Base-by-base conservation (phyloP, 2,113 vertebrate species). In the Leptobrachium ailaonicum region DNA sequence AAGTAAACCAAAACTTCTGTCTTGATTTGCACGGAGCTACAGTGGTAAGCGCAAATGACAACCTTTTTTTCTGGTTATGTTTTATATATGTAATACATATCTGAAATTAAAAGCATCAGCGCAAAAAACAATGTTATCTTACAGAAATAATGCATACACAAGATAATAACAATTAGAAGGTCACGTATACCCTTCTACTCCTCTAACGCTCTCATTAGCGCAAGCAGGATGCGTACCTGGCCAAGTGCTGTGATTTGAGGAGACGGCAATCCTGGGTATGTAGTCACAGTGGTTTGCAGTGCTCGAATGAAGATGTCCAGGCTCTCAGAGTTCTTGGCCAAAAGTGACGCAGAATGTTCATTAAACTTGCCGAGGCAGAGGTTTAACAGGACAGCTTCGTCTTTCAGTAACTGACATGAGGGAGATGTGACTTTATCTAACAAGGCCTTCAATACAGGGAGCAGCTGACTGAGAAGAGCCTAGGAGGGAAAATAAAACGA, bases 181-280 rank as follows among this genome's bases (percentile, higher is more conserved):
- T 32, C 20, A 32, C 20, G 20, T 32, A 32, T 32, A 32, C 20
- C 20, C 20, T 32, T 32, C 20, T 32, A 32, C 20, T 32, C 20
- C 20, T 32, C 20, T 32, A 32, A 32, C 20, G 20, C 20, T 32
- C 20, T 32, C 20, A 32, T 32, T 32, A 32, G 20, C 20, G 20
- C 20, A 50, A 60, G 11, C 13, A 75, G 1, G 13, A 3, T 66
- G 83, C 85, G 63, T 45, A 99, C 98, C 94, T 96, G 96, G 54
- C 94, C 94, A 45, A 98, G 92, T n/a, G 96, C 94, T 43, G 85
- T 86, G 71, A 95, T 91, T 88, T 98, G 97, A 83, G 92, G 84
- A 68, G 94, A 83, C 66, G 91, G 88, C 76, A 93, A 74, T 76
- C 91, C 93, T 1, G 87, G 53, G 78, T 87, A 91, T 2, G 92